phyloP scores from a whole-genome alignment of 1,140 invertebrate genomes.

The Penaeus indicus region DNA sequence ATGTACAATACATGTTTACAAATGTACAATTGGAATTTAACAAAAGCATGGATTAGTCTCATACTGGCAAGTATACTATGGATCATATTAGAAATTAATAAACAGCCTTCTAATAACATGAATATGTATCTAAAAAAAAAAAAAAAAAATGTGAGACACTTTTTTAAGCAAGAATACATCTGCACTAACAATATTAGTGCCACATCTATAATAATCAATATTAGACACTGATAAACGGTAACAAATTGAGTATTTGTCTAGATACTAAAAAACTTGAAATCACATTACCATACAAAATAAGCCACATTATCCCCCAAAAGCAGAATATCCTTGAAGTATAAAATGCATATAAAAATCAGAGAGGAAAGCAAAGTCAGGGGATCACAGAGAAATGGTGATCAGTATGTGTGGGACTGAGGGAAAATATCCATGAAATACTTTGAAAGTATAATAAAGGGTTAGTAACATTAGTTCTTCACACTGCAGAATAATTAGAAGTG shows the following conservation, averaged over 20 bases:
- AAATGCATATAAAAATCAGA: constrained; percentile 17
- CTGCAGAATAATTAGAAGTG: constrained; percentile 29
- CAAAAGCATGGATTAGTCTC: no score
- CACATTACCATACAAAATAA: constrained; percentile 25
- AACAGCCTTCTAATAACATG: no score
- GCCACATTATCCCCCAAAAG: constrained; percentile 46
- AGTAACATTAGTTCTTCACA: constrained; percentile 33
- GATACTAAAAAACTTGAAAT: not conserved
- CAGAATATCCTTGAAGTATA: constrained; percentile 37
- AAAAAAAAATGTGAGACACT: no score
- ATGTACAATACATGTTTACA: constrained; percentile 16
- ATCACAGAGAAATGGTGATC: not conserved
- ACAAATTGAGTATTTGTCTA: no score
- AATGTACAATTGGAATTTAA: not conserved
- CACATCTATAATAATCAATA: no score
- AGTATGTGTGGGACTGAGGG: no score
- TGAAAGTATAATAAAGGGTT: constrained; percentile 3
- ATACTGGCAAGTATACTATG: not conserved
- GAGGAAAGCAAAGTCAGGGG: not conserved
- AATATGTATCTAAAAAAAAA: no score
- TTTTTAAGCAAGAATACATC: no score
- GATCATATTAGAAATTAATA: not conserved
- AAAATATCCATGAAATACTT: not conserved
- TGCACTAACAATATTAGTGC: no score
- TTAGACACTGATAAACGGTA: no score